A percentile compares a stretch with the other conserved stretches of the same genome.
Evolutionary conservation across 2,888 invertebrate genomes (phyloP).

Genomic region (Phengaris alcon): DNA sequence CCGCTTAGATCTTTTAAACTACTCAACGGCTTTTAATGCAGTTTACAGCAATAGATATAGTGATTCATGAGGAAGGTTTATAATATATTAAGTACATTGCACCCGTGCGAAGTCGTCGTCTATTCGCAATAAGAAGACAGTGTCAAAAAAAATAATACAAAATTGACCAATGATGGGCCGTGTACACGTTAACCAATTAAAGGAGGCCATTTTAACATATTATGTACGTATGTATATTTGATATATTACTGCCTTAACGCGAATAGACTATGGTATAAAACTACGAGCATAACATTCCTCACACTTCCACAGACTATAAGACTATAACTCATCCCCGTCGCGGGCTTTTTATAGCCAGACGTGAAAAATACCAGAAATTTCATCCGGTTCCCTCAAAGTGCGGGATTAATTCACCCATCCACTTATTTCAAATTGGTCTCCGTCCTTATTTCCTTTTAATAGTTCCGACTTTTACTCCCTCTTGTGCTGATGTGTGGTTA

Average conservation of each 20-base stretch:
- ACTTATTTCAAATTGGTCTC: conserved; percentile 79
- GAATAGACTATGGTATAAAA: conserved; percentile 54
- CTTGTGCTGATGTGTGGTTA: conserved; percentile 22
- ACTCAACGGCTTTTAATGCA: too few relatives aligned
- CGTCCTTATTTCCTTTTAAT: conserved; percentile 69
- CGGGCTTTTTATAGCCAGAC: conserved; percentile 75
- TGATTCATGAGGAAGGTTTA: too few relatives aligned
- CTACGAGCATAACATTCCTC: conserved; percentile 62
- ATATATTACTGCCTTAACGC: neutral
- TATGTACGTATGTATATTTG: neutral
- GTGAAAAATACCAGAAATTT: conserved; percentile 79
- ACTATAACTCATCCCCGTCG: conserved; percentile 73
- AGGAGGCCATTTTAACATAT: too few relatives aligned
- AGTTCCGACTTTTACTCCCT: conserved; percentile 45
- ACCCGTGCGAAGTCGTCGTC: too few relatives aligned
- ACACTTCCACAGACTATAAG: conserved; percentile 69
- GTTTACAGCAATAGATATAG: too few relatives aligned
- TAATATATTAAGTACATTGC: too few relatives aligned
- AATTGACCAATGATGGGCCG: neutral
- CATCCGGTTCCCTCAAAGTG: conserved; percentile 73
- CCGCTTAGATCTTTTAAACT: too few relatives aligned
- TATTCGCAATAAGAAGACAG: too few relatives aligned
- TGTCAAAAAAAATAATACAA: too few relatives aligned
- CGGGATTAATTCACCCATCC: conserved; percentile 77
- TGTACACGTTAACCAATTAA: neutral